Conservation (phyloP, 2,113 vertebrate genomes). For the Muntiacus reevesi region DNA sequence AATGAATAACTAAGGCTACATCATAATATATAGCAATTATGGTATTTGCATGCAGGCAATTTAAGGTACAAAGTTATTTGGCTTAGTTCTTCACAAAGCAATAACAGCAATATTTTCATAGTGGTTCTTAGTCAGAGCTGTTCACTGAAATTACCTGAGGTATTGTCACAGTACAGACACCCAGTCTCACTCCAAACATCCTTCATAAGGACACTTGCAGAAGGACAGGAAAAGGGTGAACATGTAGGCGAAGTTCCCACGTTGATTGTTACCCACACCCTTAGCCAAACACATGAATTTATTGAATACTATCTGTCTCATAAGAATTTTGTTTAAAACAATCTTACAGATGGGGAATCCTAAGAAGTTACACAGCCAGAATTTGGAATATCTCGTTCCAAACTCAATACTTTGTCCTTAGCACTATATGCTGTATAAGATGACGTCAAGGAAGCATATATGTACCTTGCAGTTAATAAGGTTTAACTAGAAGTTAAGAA, state of each 20-base stretch:
- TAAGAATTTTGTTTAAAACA: not conserved
- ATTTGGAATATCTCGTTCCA: not conserved
- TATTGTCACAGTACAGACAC: not conserved
- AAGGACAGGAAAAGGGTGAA: not conserved
- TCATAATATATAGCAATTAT: not conserved
- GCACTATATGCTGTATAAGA: not conserved
- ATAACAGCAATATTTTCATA: not conserved
- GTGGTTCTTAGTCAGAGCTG: not conserved
- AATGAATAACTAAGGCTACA: not conserved
- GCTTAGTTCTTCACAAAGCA: not conserved
- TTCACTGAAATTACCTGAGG: not conserved
- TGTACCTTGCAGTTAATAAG: not conserved
- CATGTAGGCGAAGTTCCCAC: not conserved
- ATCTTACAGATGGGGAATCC: not conserved
- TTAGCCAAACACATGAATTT: not conserved
- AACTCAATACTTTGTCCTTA: not conserved
- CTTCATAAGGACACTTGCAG: not conserved
- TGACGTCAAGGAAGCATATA: not conserved
- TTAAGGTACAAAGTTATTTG: not conserved
- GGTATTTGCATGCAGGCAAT: not conserved
- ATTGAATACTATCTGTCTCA: not conserved
- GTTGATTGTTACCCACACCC: not conserved
- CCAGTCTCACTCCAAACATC: not conserved
- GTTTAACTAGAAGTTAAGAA: not conserved
- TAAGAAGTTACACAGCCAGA: not conserved